phyloP scores from a whole-genome alignment of 2,797 vertebrate genomes.

The Sebastes steindachneri region DNA sequence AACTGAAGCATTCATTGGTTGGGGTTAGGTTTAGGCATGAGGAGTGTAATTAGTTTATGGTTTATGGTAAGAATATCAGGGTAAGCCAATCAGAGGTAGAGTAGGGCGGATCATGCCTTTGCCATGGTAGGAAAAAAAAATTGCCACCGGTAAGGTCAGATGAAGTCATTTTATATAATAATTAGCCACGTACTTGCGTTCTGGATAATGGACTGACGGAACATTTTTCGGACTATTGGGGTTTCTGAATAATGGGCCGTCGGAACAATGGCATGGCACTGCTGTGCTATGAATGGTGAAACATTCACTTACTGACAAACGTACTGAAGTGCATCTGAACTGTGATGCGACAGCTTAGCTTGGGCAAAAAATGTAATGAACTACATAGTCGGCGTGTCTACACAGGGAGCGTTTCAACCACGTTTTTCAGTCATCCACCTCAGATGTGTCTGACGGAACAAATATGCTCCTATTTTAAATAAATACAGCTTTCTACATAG shows the following conservation, averaged over 20 bases:
- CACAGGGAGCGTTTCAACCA: rapidly evolving
- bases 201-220: neutral
- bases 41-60: no score
- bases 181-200: no score
- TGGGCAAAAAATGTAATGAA: neutral
- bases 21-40: no score
- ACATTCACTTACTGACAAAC: neutral
- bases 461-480: neutral
- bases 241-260: neutral
- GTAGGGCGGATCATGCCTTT: no score
- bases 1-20: no score
- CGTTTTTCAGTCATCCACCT: neutral
- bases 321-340: neutral
- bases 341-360: neutral
- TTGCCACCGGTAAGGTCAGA: no score
- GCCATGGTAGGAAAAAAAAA: no score
- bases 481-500: neutral
- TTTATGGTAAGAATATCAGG: no score
- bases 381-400: neutral
- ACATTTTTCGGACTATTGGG: no score
- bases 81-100: no score
- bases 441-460: neutral
- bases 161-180: no score
- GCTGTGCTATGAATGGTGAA: neutral
- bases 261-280: neutral